Conservation (phyloP, 2,797 vertebrate species). For the Cossypha heuglini region DNA sequence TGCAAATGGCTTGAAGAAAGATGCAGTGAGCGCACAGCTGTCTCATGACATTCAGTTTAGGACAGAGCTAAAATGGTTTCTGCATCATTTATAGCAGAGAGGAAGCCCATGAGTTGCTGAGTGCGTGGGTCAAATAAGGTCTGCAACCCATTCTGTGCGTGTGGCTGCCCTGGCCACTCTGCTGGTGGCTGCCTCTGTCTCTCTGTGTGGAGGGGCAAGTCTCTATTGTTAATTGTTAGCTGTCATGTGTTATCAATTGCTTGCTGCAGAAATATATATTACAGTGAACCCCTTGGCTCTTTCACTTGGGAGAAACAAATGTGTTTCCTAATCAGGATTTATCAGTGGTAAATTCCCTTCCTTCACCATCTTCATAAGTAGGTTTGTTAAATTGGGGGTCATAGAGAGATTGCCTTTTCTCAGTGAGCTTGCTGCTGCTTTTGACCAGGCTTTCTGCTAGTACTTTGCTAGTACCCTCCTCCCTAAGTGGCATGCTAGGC, state of each 20-base stretch:
- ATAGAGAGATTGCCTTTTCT: not conserved
- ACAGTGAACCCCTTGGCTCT: not conserved
- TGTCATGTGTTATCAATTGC: not conserved
- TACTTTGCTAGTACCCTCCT: not conserved
- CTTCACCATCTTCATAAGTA: not conserved
- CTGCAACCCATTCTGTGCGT: not conserved
- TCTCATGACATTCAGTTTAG: slow-evolving; percentile 78
- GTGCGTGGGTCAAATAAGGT: not conserved
- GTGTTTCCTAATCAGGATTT: not conserved
- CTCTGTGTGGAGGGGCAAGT: not conserved
- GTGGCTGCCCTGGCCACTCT: not conserved
- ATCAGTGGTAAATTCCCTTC: not conserved
- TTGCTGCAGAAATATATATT: not conserved
- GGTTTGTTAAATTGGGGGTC: not conserved
- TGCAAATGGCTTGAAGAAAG: slow-evolving; percentile 91
- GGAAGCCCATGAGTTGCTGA: slow-evolving; percentile 76
- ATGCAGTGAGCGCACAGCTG: slow-evolving; percentile 76
- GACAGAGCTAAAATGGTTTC: slow-evolving; percentile 87
- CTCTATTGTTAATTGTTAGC: not conserved
- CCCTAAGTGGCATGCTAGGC: no score
- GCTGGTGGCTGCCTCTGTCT: not conserved
- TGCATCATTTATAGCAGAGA: slow-evolving; percentile 86
- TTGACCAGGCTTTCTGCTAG: not conserved
- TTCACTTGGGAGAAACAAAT: not conserved
- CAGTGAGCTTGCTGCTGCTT: not conserved